phyloP scores from a whole-genome alignment of 2,888 invertebrate species.

The Dinocampus coccinellae region DNA sequence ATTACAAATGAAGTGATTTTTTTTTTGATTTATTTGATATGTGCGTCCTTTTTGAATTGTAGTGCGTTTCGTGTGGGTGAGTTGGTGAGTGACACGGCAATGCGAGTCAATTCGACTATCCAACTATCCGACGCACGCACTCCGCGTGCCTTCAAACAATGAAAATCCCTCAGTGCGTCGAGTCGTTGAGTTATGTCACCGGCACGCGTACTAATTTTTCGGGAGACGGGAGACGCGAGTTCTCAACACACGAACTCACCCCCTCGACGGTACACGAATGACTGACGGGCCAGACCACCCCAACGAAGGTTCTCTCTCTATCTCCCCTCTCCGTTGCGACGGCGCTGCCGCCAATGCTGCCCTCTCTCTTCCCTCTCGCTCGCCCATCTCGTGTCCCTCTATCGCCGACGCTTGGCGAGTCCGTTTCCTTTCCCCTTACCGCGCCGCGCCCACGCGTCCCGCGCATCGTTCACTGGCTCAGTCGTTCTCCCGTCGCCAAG shows the following conservation, averaged over 20 bases:
- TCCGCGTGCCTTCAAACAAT: background rate
- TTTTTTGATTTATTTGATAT: background rate
- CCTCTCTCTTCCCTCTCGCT: constrained; percentile 5
- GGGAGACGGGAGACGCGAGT: constrained; percentile 6
- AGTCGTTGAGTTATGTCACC: constrained; percentile 8
- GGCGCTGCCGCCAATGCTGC: constrained; percentile 23
- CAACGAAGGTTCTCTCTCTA: constrained; percentile 40
- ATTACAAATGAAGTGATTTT: too few relatives aligned
- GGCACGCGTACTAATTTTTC: constrained; percentile 14
- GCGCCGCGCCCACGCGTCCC: constrained; percentile 2
- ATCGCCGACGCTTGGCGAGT: background rate
- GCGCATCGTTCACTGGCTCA: constrained; percentile 8
- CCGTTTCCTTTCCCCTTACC: background rate
- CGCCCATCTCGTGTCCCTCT: too few relatives aligned
- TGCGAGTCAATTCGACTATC: background rate
- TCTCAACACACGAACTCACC: constrained; percentile 51
- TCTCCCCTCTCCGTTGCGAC: constrained; percentile 33
- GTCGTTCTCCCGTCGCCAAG: constrained; percentile 11
- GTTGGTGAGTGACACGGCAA: background rate
- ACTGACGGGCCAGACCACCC: constrained; percentile 58
- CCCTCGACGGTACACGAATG: constrained; percentile 61
- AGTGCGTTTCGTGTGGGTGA: background rate
- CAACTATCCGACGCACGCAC: constrained; percentile 14
- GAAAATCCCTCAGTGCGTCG: constrained; percentile 1
- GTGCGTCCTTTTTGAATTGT: background rate